These are phyloP conservation scores for Coptodon bakossiorum DNA, from an alignment of 2,113 vertebrate genomes.

Conservation along the genomic window DNA sequence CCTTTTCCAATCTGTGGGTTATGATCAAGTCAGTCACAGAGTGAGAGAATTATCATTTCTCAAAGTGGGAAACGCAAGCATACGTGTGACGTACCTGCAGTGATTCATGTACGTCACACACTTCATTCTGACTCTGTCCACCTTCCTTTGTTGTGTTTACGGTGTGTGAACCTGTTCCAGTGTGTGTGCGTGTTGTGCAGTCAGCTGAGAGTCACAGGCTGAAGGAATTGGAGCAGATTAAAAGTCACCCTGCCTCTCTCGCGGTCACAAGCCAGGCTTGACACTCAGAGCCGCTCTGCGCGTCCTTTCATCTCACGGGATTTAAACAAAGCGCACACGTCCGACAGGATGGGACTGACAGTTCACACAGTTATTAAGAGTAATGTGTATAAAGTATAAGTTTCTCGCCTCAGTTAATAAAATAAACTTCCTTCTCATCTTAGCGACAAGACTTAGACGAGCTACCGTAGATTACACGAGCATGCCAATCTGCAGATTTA, in stretches of 20 bases:
- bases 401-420: background rate
- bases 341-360: background rate
- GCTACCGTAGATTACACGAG: rapidly evolving
- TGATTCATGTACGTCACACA: rapidly evolving
- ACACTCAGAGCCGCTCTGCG: background rate
- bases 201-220: slow-evolving; percentile 61
- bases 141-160: background rate
- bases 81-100: rapidly evolving
- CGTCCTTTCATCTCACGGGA: slow-evolving; percentile 40
- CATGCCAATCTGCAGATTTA: background rate
- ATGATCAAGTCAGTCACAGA: background rate
- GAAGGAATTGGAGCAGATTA: slow-evolving; percentile 61
- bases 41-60: background rate
- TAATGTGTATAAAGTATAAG: background rate
- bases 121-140: background rate
- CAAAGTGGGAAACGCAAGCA: background rate
- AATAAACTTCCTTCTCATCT: background rate
- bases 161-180: background rate
- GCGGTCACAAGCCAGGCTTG: background rate
- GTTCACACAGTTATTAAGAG: slow-evolving; percentile 30
- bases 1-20: background rate
- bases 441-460: background rate
- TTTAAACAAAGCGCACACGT: background rate
- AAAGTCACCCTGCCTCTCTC: slow-evolving; percentile 27
- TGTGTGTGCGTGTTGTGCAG: background rate